Percentiles rank a stretch among this genome's conserved stretches.
Conservation (phyloP, 2,113 vertebrate genomes). For the Charadrius vociferus region DNA sequence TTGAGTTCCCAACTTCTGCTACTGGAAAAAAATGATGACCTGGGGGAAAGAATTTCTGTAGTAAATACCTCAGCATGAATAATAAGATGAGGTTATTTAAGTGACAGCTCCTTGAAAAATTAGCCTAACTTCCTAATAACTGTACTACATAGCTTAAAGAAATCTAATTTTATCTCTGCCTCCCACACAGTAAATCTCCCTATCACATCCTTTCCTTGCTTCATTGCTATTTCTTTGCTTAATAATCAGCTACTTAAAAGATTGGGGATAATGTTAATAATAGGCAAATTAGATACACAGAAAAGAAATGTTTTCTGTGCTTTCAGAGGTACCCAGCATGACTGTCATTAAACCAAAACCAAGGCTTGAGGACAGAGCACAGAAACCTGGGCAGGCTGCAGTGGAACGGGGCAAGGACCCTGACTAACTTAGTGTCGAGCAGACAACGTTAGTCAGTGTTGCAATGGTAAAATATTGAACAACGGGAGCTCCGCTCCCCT, state of each 20-base stretch:
- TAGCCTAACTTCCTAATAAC: slow-evolving; percentile 62
- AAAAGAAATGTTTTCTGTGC: slow-evolving; percentile 14
- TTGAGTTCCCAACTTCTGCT: slow-evolving; percentile 31
- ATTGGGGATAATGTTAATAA: slow-evolving; percentile 56
- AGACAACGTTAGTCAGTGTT: neutral
- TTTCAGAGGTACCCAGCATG: slow-evolving; percentile 15
- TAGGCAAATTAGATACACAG: slow-evolving; percentile 41
- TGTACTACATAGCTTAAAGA: slow-evolving; percentile 59
- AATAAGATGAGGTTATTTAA: slow-evolving; percentile 61
- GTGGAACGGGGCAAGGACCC: neutral
- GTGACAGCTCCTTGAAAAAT: slow-evolving; percentile 55
- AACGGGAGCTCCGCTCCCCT: neutral
- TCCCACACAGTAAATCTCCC: slow-evolving; percentile 61
- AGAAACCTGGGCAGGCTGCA: neutral
- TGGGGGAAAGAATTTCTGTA: slow-evolving; percentile 36
- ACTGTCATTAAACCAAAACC: neutral
- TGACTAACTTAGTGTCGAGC: neutral
- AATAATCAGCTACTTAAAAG: slow-evolving; percentile 64
- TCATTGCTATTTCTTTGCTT: slow-evolving; percentile 57
- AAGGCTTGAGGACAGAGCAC: neutral
- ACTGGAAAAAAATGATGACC: slow-evolving; percentile 38
- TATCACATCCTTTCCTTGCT: slow-evolving; percentile 50
- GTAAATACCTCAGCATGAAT: slow-evolving; percentile 61
- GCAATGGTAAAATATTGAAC: slow-evolving; percentile 32
- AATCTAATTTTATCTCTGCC: slow-evolving; percentile 71